phyloP scores from a whole-genome alignment of 1,140 invertebrate species.

The Zelostemma sp. region DNA sequence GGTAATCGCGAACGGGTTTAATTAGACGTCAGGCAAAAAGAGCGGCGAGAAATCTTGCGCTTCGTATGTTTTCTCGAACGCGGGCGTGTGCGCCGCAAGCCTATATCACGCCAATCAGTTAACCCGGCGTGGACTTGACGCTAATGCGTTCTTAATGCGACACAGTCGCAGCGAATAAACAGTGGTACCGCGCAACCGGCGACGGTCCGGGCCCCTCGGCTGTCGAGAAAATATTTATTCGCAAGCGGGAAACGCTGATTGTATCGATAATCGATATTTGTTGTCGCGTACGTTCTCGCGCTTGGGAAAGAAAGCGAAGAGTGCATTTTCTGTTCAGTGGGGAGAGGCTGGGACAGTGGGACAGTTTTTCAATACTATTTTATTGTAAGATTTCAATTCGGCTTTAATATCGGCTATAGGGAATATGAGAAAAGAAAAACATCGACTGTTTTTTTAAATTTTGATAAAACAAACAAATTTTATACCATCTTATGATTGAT shows the following conservation, averaged over 20 bases:
- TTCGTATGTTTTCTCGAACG: constrained; percentile 4
- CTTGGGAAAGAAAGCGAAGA: neutral
- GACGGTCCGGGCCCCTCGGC: neutral
- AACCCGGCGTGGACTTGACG: constrained; percentile 54
- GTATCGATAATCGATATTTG: constrained; percentile 1
- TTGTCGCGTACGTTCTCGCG: neutral
- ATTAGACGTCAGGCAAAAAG: constrained; percentile 46
- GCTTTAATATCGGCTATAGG: too few relatives aligned
- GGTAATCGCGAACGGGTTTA: constrained; percentile 45
- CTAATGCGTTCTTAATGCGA: constrained; percentile 64
- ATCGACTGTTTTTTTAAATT: too few relatives aligned
- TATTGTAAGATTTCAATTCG: too few relatives aligned
- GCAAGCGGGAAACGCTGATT: neutral
- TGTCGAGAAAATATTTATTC: neutral
- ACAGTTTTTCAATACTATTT: too few relatives aligned
- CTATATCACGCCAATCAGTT: constrained; percentile 58
- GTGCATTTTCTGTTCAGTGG: neutral
- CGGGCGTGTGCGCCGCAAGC: constrained; percentile 4
- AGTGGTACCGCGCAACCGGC: constrained; percentile 2
- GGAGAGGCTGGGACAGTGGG: too few relatives aligned
- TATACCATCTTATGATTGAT: too few relatives aligned
- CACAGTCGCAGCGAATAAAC: constrained; percentile 51
- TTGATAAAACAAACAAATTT: too few relatives aligned
- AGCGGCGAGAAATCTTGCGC: constrained; percentile 4
- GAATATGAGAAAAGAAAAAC: too few relatives aligned